Conservation (phyloP, 92 coral and sea anemone species). For the Hydrozoanthus gracilis region DNA sequence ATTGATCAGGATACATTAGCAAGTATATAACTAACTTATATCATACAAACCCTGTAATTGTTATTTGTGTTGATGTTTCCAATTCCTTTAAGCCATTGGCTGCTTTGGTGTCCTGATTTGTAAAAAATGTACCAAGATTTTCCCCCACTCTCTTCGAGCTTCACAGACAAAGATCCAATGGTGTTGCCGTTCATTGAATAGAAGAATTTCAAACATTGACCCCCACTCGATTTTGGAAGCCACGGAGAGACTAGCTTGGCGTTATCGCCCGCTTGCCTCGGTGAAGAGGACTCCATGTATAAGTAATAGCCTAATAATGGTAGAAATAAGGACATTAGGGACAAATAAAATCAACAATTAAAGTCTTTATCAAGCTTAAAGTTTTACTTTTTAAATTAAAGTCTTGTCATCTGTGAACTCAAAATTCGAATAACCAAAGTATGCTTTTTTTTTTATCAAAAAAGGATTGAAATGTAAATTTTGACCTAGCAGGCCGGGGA, state of each 20-base stretch:
- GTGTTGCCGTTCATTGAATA: constrained; percentile 83
- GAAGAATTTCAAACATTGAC: constrained; percentile 80
- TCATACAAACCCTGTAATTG: constrained; percentile 60
- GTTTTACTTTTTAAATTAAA: too few relatives aligned
- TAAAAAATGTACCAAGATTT: constrained; percentile 56
- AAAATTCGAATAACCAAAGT: too few relatives aligned
- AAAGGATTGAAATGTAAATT: too few relatives aligned
- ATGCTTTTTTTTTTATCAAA: too few relatives aligned
- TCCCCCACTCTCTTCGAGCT: constrained; percentile 49
- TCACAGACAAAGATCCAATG: constrained; percentile 66
- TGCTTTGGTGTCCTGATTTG: constrained; percentile 77
- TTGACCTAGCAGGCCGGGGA: too few relatives aligned
- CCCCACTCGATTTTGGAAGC: constrained; percentile 44
- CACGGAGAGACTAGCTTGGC: constrained; percentile 69
- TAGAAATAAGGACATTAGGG: too few relatives aligned
- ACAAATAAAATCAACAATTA: too few relatives aligned
- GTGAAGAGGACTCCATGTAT: constrained; percentile 75
- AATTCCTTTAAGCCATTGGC: constrained; percentile 67
- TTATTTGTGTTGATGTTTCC: constrained; percentile 65
- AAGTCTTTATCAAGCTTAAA: too few relatives aligned
- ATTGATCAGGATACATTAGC: too few relatives aligned
- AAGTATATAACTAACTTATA: too few relatives aligned
- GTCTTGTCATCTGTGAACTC: too few relatives aligned
- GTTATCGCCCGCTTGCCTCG: constrained; percentile 44
- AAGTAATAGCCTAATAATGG: constrained; percentile 66